These are phyloP conservation scores for Erebia epiphron DNA, from an alignment of 2,888 invertebrate species.

Conservation along the genomic window DNA sequence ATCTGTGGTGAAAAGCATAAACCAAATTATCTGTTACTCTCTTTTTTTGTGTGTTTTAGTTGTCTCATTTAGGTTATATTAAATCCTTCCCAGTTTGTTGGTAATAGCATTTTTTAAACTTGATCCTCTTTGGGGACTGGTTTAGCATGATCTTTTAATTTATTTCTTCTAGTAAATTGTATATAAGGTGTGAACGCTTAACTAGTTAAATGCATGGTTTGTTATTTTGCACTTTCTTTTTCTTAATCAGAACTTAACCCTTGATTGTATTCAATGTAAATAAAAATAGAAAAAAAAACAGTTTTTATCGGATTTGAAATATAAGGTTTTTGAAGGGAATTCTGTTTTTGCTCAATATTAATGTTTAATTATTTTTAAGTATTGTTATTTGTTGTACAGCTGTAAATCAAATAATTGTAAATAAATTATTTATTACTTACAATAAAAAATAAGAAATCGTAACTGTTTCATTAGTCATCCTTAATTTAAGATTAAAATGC, in stretches of 20 bases:
- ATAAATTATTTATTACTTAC: constrained; percentile 65
- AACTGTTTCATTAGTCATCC: constrained; percentile 69
- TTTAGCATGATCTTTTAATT: constrained; percentile 59
- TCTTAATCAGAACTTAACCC: constrained; percentile 38
- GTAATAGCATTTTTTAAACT: constrained; percentile 31
- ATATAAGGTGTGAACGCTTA: constrained; percentile 47
- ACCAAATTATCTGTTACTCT: not conserved
- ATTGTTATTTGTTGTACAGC: constrained; percentile 36
- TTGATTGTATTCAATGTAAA: constrained; percentile 27
- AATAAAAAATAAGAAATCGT: constrained; percentile 67
- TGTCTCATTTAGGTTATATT: constrained; percentile 31
- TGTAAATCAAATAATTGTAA: constrained; percentile 63
- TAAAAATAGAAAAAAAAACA: constrained; percentile 6
- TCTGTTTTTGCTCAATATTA: constrained; percentile 31
- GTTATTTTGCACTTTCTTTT: constrained; percentile 53
- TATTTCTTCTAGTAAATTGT: constrained; percentile 56
- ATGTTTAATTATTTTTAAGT: constrained; percentile 37
- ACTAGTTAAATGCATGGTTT: constrained; percentile 58
- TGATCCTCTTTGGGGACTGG: constrained; percentile 23
- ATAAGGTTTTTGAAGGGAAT: constrained; percentile 27
- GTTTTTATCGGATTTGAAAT: not conserved
- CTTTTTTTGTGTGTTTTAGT: constrained; percentile 31
- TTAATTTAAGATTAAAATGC: constrained; percentile 29
- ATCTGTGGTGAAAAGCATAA: not conserved
- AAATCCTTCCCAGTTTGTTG: constrained; percentile 28